Evolutionary conservation across 1,140 invertebrate species (phyloP), one percentile per base, ranked within the genome.

Genomic region (Lepidostoma basale): DNA sequence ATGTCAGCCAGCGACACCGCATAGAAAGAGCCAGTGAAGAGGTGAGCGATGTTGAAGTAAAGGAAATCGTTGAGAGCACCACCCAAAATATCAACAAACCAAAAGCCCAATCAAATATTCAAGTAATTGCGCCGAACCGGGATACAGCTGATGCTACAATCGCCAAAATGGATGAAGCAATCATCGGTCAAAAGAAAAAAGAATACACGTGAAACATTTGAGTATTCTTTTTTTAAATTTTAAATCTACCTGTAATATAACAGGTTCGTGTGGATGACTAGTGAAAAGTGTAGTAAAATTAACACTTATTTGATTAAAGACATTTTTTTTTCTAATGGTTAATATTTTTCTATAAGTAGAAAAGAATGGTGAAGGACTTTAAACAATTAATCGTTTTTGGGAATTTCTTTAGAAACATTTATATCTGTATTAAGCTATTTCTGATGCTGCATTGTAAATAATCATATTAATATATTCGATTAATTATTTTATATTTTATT

Each of bases 121-220:
- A 62, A 20, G 62, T 66, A 62, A 56, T 62, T 2, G 59, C 63
- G 5, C 16, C 54, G 6, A 22, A 28, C 22, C 33, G 60, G 20
- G 26, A 49, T 1, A 5, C 25, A 18, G 40, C 40, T 12, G 56
- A 60, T 25, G 26, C 39, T 10, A 72, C 70, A 3, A 72, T 72
- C 14, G 64, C 56, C 4, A 72, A 67, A 54, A 72, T 72, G 70
- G 70, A 72, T 28, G 36, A 66, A 62, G 70, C 70, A 9, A 72
- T 72, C 16, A 69, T 72, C 3, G 70, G 70, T 5, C 40, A 65
- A 44, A 65, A 66, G 23, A 62, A 49, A 20, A 39, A 14, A 58
- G 56, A 68, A 16, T 68, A 39, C 8, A 26, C 58, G 42, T 59
- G 54, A 67, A 18, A 16, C 33, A 0, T 20, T 22, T 12, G 33